A percentile compares a stretch with the other conserved stretches of the same genome.
These are phyloP conservation scores for Epizoanthus fatuus DNA, from an alignment of 92 coral and sea anemone genomes.

Conservation along the genomic window DNA sequence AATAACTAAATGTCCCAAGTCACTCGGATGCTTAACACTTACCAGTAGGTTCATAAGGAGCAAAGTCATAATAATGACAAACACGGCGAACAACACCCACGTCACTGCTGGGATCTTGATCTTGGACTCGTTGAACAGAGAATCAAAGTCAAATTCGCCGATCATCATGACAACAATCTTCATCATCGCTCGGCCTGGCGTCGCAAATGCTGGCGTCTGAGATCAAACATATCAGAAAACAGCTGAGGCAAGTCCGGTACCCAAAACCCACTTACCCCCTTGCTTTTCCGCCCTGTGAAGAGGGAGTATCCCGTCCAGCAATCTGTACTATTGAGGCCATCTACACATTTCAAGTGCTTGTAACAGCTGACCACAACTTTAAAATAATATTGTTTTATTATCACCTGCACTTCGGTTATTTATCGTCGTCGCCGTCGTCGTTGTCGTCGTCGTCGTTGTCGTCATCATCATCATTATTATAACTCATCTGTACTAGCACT, in stretches of 20 bases:
- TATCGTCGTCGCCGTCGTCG: no score
- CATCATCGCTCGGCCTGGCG: constrained; percentile 84
- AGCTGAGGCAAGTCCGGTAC: background rate
- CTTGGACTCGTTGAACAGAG: constrained; percentile 52
- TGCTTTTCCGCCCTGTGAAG: no score
- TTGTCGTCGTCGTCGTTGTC: no score
- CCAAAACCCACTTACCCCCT: no score
- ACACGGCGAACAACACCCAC: constrained; percentile 89
- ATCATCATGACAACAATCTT: constrained; percentile 98
- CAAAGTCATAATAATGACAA: constrained; percentile 91
- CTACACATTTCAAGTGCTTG: background rate
- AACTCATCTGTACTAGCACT: no score
- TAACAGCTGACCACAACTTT: no score
- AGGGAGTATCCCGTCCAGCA: background rate
- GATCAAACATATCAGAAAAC: background rate
- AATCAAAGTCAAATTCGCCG: constrained; percentile 96
- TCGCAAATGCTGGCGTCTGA: constrained; percentile 63
- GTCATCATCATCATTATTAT: no score
- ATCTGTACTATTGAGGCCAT: background rate
- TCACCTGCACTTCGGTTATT: no score
- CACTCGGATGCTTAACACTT: background rate
- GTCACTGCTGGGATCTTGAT: constrained; percentile 65
- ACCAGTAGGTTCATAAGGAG: constrained; percentile 96
- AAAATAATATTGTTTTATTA: no score
- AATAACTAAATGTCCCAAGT: background rate